phyloP scores from a whole-genome alignment of 2,888 invertebrate species.

The Tholera decimalis region DNA sequence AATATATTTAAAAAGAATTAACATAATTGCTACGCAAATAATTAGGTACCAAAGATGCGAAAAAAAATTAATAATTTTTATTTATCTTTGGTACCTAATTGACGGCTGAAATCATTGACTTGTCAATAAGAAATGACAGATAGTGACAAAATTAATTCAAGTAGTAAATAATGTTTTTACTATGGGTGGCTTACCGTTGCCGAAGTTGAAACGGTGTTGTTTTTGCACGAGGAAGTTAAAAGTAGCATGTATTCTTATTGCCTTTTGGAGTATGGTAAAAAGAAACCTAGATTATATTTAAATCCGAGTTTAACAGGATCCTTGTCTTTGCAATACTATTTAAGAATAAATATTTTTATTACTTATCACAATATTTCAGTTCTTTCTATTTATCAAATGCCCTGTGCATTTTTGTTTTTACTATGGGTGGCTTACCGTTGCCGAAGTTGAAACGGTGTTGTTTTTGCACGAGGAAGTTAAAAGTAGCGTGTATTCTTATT shows the following conservation, averaged over 20 bases:
- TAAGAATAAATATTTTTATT: too few species aligned
- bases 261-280: constrained; percentile 69
- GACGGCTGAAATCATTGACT: too few species aligned
- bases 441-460: constrained; percentile 73
- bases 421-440: constrained; percentile 67
- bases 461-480: constrained; percentile 71
- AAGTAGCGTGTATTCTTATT: constrained; percentile 66
- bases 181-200: constrained; percentile 70
- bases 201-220: constrained; percentile 72
- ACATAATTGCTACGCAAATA: too few species aligned
- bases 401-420: too few species aligned
- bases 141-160: too few species aligned
- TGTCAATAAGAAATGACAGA: too few species aligned
- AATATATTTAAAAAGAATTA: too few species aligned
- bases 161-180: too few species aligned
- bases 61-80: too few species aligned
- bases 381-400: neutral
- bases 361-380: neutral
- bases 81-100: too few species aligned
- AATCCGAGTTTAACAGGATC: neutral
- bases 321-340: neutral
- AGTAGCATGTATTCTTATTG: constrained; percentile 66
- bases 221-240: constrained; percentile 72
- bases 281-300: neutral
- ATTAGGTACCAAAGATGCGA: too few species aligned